phyloP scores from a whole-genome alignment of 2,113 vertebrate genomes.

The Nycticorax nycticorax region DNA sequence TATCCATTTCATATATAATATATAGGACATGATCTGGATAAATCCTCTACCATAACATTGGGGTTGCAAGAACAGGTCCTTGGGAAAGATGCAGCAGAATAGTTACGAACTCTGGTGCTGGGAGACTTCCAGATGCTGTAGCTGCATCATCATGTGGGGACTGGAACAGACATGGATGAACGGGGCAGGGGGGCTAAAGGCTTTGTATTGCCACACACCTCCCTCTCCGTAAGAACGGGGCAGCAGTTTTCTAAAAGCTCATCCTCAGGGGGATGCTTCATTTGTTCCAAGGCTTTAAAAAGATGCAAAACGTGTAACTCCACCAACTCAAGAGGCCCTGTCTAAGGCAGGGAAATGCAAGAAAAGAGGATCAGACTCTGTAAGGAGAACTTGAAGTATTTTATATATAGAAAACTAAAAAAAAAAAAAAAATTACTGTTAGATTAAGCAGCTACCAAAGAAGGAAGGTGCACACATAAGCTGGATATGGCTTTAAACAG shows the following conservation, averaged over 20 bases:
- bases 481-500: background rate
- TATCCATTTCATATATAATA: background rate
- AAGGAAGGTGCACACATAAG: background rate
- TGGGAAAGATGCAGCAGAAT: background rate
- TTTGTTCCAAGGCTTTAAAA: background rate
- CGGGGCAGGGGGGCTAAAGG: background rate
- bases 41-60: background rate
- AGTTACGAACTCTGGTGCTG: background rate
- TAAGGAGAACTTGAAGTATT: background rate
- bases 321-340: background rate
- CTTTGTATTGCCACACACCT: background rate
- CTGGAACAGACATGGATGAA: background rate
- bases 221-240: accelerated
- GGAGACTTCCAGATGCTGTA: background rate
- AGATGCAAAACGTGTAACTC: background rate
- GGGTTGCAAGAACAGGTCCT: background rate
- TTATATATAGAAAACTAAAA: background rate
- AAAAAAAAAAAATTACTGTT: background rate
- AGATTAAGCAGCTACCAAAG: background rate
- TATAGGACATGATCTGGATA: background rate
- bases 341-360: background rate
- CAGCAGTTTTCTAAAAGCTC: background rate
- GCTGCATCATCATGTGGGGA: accelerated
- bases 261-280: background rate
- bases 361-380: background rate